phyloP scores from a whole-genome alignment of 1,140 invertebrate species.

The Colletes latitarsis region DNA sequence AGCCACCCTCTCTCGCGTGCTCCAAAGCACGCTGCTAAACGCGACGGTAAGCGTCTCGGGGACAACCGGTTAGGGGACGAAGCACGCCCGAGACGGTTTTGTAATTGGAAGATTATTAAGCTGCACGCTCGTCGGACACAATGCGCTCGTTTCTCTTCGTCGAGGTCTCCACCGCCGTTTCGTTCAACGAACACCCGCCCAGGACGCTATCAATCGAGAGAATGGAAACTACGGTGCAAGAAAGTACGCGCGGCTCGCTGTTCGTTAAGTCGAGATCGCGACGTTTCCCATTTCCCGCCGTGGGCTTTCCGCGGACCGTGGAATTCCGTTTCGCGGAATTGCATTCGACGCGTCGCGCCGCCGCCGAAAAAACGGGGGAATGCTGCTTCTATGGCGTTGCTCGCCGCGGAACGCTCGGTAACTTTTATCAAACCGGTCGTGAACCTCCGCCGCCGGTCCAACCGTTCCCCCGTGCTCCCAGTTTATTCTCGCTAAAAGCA shows the following conservation, averaged over 20 bases:
- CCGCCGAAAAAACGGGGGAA: neutral
- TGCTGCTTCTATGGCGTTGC: neutral
- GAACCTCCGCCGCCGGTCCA: neutral
- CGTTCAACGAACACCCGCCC: slow-evolving; percentile 14
- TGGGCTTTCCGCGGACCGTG: neutral
- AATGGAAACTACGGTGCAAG: too few species aligned
- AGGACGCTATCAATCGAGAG: neutral
- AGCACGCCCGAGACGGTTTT: neutral
- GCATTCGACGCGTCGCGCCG: neutral
- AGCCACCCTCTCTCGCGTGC: neutral
- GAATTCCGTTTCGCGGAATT: neutral
- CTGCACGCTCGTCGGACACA: slow-evolving; percentile 9
- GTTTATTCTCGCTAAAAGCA: slow-evolving; percentile 39
- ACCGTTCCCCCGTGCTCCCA: neutral
- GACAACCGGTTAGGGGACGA: slow-evolving; percentile 3
- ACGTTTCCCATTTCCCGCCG: too few species aligned
- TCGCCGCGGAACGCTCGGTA: too few species aligned
- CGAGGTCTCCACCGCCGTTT: neutral
- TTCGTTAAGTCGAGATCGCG: too few species aligned
- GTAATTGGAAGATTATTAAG: slow-evolving; percentile 47
- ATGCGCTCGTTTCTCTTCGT: neutral
- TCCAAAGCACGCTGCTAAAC: slow-evolving; percentile 12
- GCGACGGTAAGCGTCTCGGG: slow-evolving; percentile 11
- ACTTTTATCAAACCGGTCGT: slow-evolving; percentile 2
- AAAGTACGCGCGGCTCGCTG: too few species aligned